Conservation (phyloP, 2,888 invertebrate genomes). For the Cabera pusaria region DNA sequence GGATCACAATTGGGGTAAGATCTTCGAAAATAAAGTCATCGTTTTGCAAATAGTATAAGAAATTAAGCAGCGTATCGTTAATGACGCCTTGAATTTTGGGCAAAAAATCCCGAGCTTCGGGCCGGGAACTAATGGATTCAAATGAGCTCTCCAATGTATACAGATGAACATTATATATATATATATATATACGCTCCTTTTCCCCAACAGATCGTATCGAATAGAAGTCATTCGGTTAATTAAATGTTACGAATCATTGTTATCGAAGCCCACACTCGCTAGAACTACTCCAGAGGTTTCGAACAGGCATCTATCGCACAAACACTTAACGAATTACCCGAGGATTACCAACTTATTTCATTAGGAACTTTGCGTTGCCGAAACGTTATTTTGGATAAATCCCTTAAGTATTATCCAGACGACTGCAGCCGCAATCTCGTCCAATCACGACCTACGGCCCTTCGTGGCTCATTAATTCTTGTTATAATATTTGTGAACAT, state of each 20-base stretch:
- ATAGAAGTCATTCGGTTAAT: constrained; percentile 24
- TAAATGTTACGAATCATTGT: constrained; percentile 32
- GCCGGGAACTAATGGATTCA: constrained; percentile 9
- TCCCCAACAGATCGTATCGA: constrained; percentile 14
- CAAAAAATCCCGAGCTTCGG: constrained; percentile 6
- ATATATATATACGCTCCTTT: constrained; percentile 6
- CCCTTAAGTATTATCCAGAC: constrained; percentile 61
- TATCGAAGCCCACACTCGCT: constrained; percentile 31
- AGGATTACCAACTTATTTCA: constrained; percentile 76
- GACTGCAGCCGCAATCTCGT: constrained; percentile 52
- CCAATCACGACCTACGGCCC: constrained; percentile 35
- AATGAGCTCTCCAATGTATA: too few relatives aligned
- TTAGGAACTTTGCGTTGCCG: constrained; percentile 65
- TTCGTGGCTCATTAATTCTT: constrained; percentile 14
- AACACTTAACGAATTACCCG: constrained; percentile 70
- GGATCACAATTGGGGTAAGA: constrained; percentile 6
- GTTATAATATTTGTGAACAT: constrained; percentile 9
- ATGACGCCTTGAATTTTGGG: too few relatives aligned
- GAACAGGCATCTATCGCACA: constrained; percentile 59
- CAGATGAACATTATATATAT: too few relatives aligned
- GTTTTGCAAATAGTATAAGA: too few relatives aligned
- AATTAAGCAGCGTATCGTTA: too few relatives aligned
- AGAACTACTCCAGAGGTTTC: constrained; percentile 43
- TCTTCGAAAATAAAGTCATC: constrained; percentile 9
- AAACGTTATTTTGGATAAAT: constrained; percentile 70